A percentile compares a stretch with the other conserved stretches of the same genome.
These are phyloP conservation scores for Idris sp. DNA, from an alignment of 1,140 invertebrate genomes.

Conservation along the genomic window DNA sequence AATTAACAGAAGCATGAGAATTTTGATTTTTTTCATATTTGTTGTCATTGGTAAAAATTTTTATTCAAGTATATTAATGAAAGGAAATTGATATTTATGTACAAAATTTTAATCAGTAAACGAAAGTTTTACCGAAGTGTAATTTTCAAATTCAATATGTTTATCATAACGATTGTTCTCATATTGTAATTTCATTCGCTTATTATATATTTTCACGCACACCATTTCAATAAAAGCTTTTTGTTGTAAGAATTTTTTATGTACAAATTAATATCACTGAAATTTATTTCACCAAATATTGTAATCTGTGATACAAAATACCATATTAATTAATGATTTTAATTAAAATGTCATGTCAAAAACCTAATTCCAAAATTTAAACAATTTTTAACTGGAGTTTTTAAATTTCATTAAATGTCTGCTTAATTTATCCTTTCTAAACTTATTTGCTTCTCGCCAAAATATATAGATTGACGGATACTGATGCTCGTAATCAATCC, in stretches of 20 bases:
- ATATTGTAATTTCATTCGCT: too few species aligned
- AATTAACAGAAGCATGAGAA: too few species aligned
- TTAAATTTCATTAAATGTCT: conserved; percentile 41
- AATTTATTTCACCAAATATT: too few species aligned
- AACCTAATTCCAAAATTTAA: conserved; percentile 45
- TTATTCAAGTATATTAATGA: background rate
- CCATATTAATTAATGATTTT: too few species aligned
- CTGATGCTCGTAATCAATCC: conserved; percentile 57
- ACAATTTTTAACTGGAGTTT: conserved; percentile 52
- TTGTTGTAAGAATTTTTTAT: too few species aligned
- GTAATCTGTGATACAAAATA: too few species aligned
- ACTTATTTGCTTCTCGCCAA: conserved; percentile 40
- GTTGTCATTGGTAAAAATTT: background rate
- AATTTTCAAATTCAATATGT: background rate
- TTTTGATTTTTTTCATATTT: conserved; percentile 1
- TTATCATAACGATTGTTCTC: conserved; percentile 3
- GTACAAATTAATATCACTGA: too few species aligned
- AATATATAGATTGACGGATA: conserved; percentile 51
- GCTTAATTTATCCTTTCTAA: conserved; percentile 40
- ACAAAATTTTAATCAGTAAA: background rate
- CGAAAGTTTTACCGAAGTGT: background rate
- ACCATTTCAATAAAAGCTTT: too few species aligned
- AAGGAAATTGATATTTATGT: background rate
- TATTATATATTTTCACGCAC: too few species aligned
- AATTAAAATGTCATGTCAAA: too few species aligned